These are phyloP conservation scores for Schizaphis graminum DNA, from an alignment of 2,888 invertebrate species.

Conservation along the genomic window DNA sequence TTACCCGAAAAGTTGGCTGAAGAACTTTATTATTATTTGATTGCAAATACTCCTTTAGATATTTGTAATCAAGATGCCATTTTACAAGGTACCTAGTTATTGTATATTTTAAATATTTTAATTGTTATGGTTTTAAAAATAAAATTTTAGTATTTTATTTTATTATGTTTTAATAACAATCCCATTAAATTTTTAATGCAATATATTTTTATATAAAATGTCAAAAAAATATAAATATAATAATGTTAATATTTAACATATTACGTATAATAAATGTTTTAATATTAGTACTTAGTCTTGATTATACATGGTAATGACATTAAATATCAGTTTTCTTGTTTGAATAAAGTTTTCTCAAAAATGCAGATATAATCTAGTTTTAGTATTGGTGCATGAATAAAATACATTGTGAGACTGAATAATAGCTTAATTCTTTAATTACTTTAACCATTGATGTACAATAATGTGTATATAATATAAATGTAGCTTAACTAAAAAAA, in stretches of 20 bases:
- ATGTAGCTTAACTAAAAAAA: background rate
- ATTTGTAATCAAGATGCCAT: constrained; percentile 49
- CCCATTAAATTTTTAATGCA: background rate
- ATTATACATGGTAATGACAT: background rate
- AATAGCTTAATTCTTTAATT: background rate
- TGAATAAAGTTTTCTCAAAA: background rate
- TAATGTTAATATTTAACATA: background rate
- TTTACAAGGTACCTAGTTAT: constrained; percentile 31
- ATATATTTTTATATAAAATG: background rate
- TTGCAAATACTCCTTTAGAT: constrained; percentile 40
- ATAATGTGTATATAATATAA: background rate
- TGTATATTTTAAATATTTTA: background rate
- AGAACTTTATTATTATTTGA: constrained; percentile 53
- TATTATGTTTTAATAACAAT: background rate
- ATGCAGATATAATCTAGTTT: background rate
- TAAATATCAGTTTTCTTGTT: background rate
- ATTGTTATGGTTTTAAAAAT: background rate
- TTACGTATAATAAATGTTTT: background rate
- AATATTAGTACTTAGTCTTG: background rate
- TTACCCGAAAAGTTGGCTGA: constrained; percentile 60
- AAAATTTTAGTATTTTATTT: background rate
- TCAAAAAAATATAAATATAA: no score
- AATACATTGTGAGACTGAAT: background rate
- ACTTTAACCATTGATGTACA: background rate
- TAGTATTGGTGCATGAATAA: background rate